Base-by-base conservation (phyloP, 2,113 vertebrate genomes). In the Aegotheles bennettii region DNA sequence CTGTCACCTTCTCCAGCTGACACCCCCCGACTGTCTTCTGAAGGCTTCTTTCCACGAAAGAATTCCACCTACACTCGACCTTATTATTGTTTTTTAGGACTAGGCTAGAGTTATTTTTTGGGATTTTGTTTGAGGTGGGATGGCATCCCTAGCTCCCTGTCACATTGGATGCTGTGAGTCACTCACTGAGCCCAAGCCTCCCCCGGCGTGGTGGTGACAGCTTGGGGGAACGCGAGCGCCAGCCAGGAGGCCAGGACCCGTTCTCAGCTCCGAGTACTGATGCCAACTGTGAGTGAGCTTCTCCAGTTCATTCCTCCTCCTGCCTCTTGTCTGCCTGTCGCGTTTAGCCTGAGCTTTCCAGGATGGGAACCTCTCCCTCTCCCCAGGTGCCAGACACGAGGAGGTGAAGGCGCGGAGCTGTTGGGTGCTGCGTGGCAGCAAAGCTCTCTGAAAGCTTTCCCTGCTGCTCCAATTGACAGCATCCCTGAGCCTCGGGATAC, bases 401-500 rank as follows among this genome's bases (percentile, higher is more conserved):
- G 18, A 50, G 78, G 78, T 40, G 78, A 67, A 14, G 77, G 36
- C 1, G 26, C 10, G 2, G 59, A 40, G 76, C 38, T 33, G 71
- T 36, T 5, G 56, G 71, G 80, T 17, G 71, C 48, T 5, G 50
- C 56, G 73, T 14, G 38, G 43, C 42, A 59, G 35, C 15, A 2
- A n/a, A 0, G 19, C 20, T 13, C 48, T 19, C 36, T 3, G 8
- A 57, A 18, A 0, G 3, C 9, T 2, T 28, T 40, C 54, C 48
- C 60, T 21, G 59, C n/a, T 2, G 13, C 59, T 14, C 20, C 68
- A 5, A 1, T 1, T 8, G 78, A 15, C 8, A 4, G 40, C 24
- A 33, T 19, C 54, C 50, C 60, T n/a, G 36, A 19, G 16, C 48
- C 43, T 36, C 6, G 4, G 2, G 54, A 45, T 16, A 45, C 19